Evolutionary conservation across 2,888 invertebrate genomes (phyloP), one percentile per base, ranked within the genome.

Genomic region (Tipula unca): DNA sequence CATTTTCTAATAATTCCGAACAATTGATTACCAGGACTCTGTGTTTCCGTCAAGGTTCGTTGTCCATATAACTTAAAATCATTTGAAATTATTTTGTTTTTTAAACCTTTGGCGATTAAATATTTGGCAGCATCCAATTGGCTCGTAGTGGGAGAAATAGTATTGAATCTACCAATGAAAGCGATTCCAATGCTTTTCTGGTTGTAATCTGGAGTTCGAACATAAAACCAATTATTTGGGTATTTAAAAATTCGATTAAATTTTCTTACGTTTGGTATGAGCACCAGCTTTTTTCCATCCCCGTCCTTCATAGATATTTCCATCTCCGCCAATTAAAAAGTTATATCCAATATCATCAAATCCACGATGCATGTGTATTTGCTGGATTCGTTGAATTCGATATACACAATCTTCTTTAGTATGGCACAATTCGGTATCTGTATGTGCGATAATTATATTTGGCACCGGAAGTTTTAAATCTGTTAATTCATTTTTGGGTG

Each of bases 301-400:
- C 20, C 95, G 93, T 2, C 95, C 96, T 87, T 92, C 93, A 89
- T 95, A 96, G 0, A 93, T 94, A 0, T 92, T 91, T 0, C 95
- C 96, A 88, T 96, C 95, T 5, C 94, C 95, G 0, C 95, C 96
- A 1, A 96, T 92, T 10, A 96, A 89, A 88, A 95, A 96, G 89
- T 95, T 96, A 90, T 96, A 96, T 0, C 91, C 94, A 29, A 96
- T 95, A 88, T 89, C 91, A 93, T 94, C 95, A 0, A 90, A 88
- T n/a, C 88, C 88, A 29, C 92, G 91, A 86, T 94, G 94, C 86
- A 96, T 94, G 89, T 96, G 95, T 88, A 92, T 94, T 83, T 90
- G 91, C 89, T 95, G 95, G 69, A 94, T 93, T 17, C 91, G 88
- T 25, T 93, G 91, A 4, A 93, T 17, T n/a, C 29, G 54, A 32